Evolutionary conservation across 2,797 vertebrate genomes (phyloP).

Genomic region (Pipistrellus kuhlii): DNA sequence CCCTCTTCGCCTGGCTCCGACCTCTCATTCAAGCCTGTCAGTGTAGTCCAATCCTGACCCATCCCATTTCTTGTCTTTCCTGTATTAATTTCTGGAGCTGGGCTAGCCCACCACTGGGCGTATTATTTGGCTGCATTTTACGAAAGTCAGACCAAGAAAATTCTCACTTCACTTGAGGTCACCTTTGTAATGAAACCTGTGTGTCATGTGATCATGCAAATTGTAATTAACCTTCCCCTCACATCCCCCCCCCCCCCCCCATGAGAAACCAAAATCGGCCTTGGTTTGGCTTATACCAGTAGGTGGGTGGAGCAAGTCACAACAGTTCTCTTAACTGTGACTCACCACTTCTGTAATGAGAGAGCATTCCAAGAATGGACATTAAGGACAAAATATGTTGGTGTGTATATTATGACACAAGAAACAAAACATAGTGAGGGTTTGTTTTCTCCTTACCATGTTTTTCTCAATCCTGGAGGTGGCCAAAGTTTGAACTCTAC

Average conservation of each 20-base stretch:
- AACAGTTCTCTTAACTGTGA: constrained; percentile 61
- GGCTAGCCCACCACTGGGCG: constrained; percentile 57
- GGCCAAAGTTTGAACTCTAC: neutral
- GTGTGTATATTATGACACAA: constrained; percentile 6
- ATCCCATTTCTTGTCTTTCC: constrained; percentile 29
- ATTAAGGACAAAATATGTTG: constrained; percentile 72
- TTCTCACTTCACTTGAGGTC: constrained; percentile 56
- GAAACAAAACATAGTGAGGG: neutral
- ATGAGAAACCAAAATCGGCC: constrained; percentile 43
- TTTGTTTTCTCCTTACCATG: constrained; percentile 18
- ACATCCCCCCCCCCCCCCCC: neutral
- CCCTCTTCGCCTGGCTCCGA: constrained; percentile 52
- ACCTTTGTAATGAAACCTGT: constrained; percentile 64
- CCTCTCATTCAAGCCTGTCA: neutral
- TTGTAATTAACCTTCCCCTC: neutral
- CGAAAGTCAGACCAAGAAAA: constrained; percentile 60
- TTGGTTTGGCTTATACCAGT: constrained; percentile 47
- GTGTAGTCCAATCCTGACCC: neutral
- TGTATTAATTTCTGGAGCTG: constrained; percentile 33
- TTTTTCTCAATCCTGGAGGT: neutral
- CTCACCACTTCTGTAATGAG: constrained; percentile 63
- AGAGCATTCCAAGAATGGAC: constrained; percentile 60
- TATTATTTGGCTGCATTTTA: constrained; percentile 68
- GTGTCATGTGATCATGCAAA: constrained; percentile 58
- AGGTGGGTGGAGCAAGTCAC: constrained; percentile 67